Evolutionary conservation across 2,888 invertebrate species (phyloP), one percentile per base, ranked within the genome.

Genomic region (Boloria euphrosyne): DNA sequence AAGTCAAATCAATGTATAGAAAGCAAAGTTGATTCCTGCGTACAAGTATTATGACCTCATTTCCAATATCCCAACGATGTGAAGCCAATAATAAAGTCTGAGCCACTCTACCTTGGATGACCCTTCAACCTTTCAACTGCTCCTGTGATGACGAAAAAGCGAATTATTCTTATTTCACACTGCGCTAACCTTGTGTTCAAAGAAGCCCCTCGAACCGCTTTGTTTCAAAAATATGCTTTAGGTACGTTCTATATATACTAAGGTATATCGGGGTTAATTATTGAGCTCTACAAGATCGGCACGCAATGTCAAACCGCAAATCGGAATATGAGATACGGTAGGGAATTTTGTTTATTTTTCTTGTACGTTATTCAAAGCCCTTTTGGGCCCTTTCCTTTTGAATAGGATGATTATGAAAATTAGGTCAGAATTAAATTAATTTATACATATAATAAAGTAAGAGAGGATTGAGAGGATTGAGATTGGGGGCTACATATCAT

Each of bases 81-180:
- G 77, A 81, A 86, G 88, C 88, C 88, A 90, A 91, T 92, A 90
- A 90, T 86, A 87, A 89, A 89, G 85, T 84, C 86, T 81, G 83
- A 84, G 82, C 84, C 86, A 80, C 83, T 87, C 76, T 78, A 82
- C 76, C 86, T 81, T 87, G 85, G 83, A 90, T 84, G 83, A 82
- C 82, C 77, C 90, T 90, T 76, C 82, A 87, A 76, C 78, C 84
- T 85, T 87, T 86, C 85, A 87, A 83, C 80, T 79, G 78, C 80
- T 78, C 76, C 79, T 76, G 75, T 84, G 87, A 86, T 86, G 85
- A 87, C 80, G 86, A 85, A 87, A 87, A 83, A 83, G 81, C 77
- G 79, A 86, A 89, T 89, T 89, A 86, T 89, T 87, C 79, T 86
- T 89, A 87, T 86, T 86, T 77, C 77, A 80, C 80, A 85, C 84